Conservation (phyloP, 1,140 invertebrate species). For the Grapholita molesta region DNA sequence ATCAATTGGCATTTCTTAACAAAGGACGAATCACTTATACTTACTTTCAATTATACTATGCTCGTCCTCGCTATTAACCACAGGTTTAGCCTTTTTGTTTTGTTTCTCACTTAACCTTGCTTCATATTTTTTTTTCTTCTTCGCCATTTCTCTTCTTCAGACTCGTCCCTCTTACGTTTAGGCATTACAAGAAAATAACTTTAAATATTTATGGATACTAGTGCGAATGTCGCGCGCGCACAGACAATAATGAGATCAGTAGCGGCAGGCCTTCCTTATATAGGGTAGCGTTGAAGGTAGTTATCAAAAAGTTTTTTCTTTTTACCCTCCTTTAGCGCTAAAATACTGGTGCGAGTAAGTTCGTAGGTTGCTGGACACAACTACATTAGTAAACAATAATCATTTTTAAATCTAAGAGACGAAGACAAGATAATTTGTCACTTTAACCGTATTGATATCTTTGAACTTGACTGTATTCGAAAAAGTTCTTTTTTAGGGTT, state of each 20-base stretch:
- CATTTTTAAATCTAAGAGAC: too few relatives aligned
- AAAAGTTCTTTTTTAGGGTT: too few relatives aligned
- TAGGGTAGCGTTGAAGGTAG: too few relatives aligned
- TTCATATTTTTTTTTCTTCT: not conserved
- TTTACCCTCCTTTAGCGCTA: too few relatives aligned
- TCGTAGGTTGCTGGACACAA: too few relatives aligned
- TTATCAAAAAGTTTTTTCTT: too few relatives aligned
- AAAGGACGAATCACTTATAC: not conserved
- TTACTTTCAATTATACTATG: not conserved
- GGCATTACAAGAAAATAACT: not conserved
- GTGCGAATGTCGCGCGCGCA: not conserved
- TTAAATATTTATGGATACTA: not conserved
- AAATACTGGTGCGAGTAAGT: too few relatives aligned
- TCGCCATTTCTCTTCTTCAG: not conserved
- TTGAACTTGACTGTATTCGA: too few relatives aligned
- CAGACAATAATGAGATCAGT: too few relatives aligned
- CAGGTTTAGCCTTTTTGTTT: not conserved
- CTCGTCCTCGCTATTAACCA: not conserved
- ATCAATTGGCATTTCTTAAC: not conserved
- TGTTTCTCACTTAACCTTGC: not conserved
- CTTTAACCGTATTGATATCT: too few relatives aligned
- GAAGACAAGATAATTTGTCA: too few relatives aligned
- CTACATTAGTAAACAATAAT: not conserved
- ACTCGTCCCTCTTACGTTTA: not conserved
- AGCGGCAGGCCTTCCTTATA: too few relatives aligned